Conservation (phyloP, 2,797 vertebrate genomes). For the Gymnoscopelus braueri region DNA sequence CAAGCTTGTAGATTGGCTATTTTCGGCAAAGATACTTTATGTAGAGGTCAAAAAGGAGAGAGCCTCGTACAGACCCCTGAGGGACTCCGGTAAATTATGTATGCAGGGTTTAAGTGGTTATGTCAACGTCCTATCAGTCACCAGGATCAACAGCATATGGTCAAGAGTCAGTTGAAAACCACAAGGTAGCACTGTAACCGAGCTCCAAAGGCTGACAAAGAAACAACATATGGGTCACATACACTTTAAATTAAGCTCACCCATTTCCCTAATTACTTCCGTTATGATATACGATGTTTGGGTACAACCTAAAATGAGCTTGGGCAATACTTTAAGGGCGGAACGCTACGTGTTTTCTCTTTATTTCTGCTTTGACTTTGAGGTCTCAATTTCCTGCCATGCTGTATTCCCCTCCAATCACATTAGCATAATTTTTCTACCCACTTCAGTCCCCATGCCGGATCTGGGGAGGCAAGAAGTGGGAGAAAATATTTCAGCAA, state of each 20-base stretch:
- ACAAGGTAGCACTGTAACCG: slow-evolving; percentile 11
- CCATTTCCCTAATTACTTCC: slow-evolving; percentile 55
- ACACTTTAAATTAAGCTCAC: slow-evolving; percentile 39
- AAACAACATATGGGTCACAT: slow-evolving; percentile 40
- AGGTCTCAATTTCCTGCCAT: slow-evolving; percentile 59
- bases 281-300: slow-evolving; percentile 37
- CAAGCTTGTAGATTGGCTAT: no score
- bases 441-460: slow-evolving; percentile 68
- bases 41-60: no score
- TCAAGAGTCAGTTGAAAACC: slow-evolving; percentile 16
- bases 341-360: slow-evolving; percentile 37
- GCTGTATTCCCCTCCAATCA: slow-evolving; percentile 50
- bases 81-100: no score
- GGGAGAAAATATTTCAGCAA: no score
- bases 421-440: slow-evolving; percentile 74
- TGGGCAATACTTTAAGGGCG: slow-evolving; percentile 39
- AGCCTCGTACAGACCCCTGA: no score
- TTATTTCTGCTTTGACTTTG: slow-evolving; percentile 48
- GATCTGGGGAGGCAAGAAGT: slow-evolving; percentile 43
- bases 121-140: not conserved
- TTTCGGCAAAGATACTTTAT: no score
- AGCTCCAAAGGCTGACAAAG: slow-evolving; percentile 23
- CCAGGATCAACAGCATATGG: slow-evolving; percentile 18
- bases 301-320: slow-evolving; percentile 13
- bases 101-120: not conserved